A percentile compares a stretch with the other conserved stretches of the same genome.
phyloP scores from a whole-genome alignment of 1,140 invertebrate species.

The Mylabris phalerata region DNA sequence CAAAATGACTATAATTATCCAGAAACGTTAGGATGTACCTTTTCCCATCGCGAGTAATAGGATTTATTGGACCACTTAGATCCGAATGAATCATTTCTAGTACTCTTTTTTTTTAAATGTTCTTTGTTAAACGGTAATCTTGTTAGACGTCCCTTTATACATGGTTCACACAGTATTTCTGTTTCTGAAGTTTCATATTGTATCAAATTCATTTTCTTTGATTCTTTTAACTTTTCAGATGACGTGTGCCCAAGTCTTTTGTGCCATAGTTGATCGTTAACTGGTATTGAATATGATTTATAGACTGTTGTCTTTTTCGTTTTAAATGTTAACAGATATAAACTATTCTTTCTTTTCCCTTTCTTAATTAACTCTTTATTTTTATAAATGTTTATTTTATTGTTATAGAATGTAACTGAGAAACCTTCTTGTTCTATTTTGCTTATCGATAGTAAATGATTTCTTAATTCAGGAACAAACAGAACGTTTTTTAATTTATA shows the following conservation, averaged over 20 bases:
- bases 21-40: slow-evolving; percentile 41
- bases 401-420: neutral
- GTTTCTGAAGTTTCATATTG: neutral
- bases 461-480: neutral
- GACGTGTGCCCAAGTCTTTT: neutral
- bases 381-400: neutral
- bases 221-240: neutral
- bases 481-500: slow-evolving; percentile 1
- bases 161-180: slow-evolving; percentile 38
- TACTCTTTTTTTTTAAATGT: slow-evolving; percentile 35
- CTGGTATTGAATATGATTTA: neutral
- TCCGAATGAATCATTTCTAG: slow-evolving; percentile 42
- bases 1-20: slow-evolving; percentile 40
- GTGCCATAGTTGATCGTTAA: neutral
- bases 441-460: slow-evolving; percentile 6
- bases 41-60: slow-evolving; percentile 33
- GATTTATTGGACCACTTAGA: slow-evolving; percentile 44
- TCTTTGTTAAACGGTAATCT: slow-evolving; percentile 38
- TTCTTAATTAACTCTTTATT: neutral
- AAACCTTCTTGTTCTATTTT: slow-evolving; percentile 11
- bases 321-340: slow-evolving; percentile 8
- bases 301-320: neutral
- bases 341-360: neutral
- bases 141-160: slow-evolving; percentile 42
- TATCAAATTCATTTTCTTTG: slow-evolving; percentile 13